Base-by-base conservation (phyloP, 2,797 vertebrate genomes). In the Cyprinodon diabolis region DNA sequence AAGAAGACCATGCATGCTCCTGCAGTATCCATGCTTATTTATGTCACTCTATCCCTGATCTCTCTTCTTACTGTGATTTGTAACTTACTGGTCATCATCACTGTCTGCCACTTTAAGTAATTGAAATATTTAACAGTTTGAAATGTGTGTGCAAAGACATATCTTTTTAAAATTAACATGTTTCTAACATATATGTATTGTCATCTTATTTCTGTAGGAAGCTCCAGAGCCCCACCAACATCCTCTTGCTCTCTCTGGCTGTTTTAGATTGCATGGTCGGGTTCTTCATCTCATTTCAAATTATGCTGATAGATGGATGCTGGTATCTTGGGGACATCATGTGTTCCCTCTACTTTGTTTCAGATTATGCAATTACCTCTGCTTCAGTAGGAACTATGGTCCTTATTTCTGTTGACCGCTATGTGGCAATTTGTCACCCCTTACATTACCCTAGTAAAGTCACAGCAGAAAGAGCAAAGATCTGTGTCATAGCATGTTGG, bases 161-260 rank as follows among this genome's bases (percentile, higher is more conserved):
- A 17, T 52, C 10, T 54, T 6, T 6, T 54, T 19, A 35, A 21
- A 68, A 52, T 21, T 13, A 21, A 68, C n/a, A 55, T 4, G 6
- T 25, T 48, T 3, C 10, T 66, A 8, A 55, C 19, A 0, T 11
- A 21, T 4, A 8, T 47, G 37, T 48, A 19, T 37, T 67, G 19
- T 9, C 49, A 21, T 52, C n/a, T 49, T 12, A 13, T 17, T 43
- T 63, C 37, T 63, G 60, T 21, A 63, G 60, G 60, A 63, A 40
- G 60, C 60, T 63, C 60, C 60, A 63, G 9, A 63, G 60, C 60
- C 60, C 58, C 58, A 62, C 58, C 4, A 62, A 62, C 19, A 43
- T 62, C 70, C 51, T 68, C 57, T 74, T 79, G 81, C 9, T 84
- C 25, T 84, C 78, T 52, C 66, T 84, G 21, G 74, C 74, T 67